Evolutionary conservation across 1,140 invertebrate genomes (phyloP).

Genomic region (Agrypnia vestita): DNA sequence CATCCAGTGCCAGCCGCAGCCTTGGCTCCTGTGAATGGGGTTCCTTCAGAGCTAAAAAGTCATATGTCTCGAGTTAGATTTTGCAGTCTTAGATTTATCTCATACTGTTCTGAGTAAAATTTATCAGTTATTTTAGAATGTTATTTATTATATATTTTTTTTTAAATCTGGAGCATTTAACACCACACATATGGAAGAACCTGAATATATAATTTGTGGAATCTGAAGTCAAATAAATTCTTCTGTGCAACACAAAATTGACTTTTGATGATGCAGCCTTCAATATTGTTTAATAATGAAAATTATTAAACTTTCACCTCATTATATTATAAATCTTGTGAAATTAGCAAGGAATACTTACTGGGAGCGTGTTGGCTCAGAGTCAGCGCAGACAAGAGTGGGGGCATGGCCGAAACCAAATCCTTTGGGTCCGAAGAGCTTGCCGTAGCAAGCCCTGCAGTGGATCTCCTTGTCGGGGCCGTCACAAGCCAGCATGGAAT

Average conservation of each 20-base stretch:
- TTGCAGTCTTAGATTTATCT: too few relatives aligned
- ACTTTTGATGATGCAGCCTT: too few relatives aligned
- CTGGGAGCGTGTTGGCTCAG: conserved; percentile 82
- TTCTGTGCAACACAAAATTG: too few relatives aligned
- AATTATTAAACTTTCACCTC: too few relatives aligned
- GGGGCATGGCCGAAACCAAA: conserved; percentile 91
- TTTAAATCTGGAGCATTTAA: not conserved
- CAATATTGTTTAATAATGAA: too few relatives aligned
- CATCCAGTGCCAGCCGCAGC: conserved; percentile 84
- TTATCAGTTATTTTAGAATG: too few relatives aligned
- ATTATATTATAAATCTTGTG: too few relatives aligned
- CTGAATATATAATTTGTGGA: not conserved
- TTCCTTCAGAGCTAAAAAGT: conserved; percentile 71
- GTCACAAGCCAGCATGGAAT: conserved; percentile 92
- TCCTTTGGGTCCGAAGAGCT: conserved; percentile 92
- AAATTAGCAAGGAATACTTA: conserved; percentile 76
- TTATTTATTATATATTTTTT: not conserved
- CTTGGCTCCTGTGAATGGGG: conserved; percentile 73
- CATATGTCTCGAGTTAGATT: not conserved
- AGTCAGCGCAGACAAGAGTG: conserved; percentile 85
- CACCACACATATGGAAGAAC: not conserved
- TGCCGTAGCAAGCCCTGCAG: conserved; percentile 91
- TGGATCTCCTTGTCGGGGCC: conserved; percentile 92
- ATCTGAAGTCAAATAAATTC: too few relatives aligned
- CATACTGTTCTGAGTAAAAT: too few relatives aligned